Base-by-base conservation (phyloP, 2,888 invertebrate species). In the Ochropleura plecta region DNA sequence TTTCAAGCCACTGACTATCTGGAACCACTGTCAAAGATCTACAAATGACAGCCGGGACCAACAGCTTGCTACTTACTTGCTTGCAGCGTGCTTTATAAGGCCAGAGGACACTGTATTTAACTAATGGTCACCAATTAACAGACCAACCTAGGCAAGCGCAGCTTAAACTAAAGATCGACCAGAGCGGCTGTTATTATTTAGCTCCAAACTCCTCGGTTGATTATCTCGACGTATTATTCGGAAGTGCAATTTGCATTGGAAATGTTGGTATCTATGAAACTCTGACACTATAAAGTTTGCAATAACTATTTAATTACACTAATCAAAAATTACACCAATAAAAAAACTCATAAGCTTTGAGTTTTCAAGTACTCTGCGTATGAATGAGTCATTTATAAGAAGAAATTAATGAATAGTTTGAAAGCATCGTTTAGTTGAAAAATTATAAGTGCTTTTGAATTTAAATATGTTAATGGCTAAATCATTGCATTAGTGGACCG, bases 321-420 rank as follows among this genome's bases (percentile, higher is more conserved):
- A 65, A 60, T 68, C 64, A 40, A 51, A 40, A 20, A 65, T 53
- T 20, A 40, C 68, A 53, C 63, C 40, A 65, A 60, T 68, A 68
- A 40, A 51, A 40, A 20, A 69, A 57, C 46, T 12, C 7, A 57
- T 64, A 81, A 81, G 18, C 8, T 57, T 48, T 48, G 18, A 51
- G 16, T 20, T 42, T 51, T 68, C 51, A 68, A 76, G 53, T 40
- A 55, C 62, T 55, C 44, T 3, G 7, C 12, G 30, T 44, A 57
- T 60, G 18, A 80, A 62, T 44, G 4, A 60, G 20, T 40, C 10
- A 55, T 64, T 62, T 64, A 30, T 12, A 20, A 49, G 30, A 63
- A 73, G 12, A 65, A 63, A 48, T 59, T 44, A 63, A 66, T 62
- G 57, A 53, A 72, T 42, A 8, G 62, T 53, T 63, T 53, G 16